A percentile compares a stretch with the other conserved stretches of the same genome.
These are phyloP conservation scores for Proisotoma minuta DNA, from an alignment of 2,888 invertebrate species.

Conservation along the genomic window DNA sequence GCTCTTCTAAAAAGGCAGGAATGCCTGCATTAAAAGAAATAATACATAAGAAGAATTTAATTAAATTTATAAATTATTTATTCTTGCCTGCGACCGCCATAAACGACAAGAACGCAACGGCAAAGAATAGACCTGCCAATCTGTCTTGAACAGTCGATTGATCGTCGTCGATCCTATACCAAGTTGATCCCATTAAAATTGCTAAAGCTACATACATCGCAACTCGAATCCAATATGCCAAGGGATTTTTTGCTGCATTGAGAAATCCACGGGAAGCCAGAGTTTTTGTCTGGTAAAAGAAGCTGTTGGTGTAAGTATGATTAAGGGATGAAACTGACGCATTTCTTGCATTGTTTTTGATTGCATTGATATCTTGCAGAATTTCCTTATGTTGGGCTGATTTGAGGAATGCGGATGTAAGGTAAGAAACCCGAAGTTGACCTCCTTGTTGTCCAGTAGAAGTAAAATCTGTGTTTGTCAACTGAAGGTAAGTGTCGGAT, in stretches of 20 bases:
- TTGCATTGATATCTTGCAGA: not conserved
- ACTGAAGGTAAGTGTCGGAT: not conserved
- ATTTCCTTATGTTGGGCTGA: not conserved
- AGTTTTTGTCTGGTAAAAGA: not conserved
- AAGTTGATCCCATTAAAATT: constrained; percentile 5
- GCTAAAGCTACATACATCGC: constrained; percentile 5
- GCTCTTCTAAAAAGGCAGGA: constrained; percentile 11
- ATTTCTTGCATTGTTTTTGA: not conserved
- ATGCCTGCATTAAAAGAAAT: too few relatives aligned
- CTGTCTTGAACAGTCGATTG: not conserved
- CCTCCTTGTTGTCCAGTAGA: not conserved
- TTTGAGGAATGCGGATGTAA: not conserved
- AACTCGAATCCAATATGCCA: constrained; percentile 8
- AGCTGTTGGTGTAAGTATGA: not conserved
- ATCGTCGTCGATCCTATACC: not conserved
- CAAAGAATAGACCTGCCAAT: constrained; percentile 7
- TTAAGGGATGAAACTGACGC: not conserved
- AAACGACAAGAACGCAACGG: constrained; percentile 8
- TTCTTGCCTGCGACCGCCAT: constrained; percentile 10
- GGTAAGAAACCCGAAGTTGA: not conserved
- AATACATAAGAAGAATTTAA: too few relatives aligned
- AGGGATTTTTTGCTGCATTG: constrained; percentile 5
- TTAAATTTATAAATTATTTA: too few relatives aligned
- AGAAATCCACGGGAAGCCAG: constrained; percentile 9
- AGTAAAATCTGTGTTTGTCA: not conserved